phyloP scores from a whole-genome alignment of 2,888 invertebrate species.

The Elmis aenea region DNA sequence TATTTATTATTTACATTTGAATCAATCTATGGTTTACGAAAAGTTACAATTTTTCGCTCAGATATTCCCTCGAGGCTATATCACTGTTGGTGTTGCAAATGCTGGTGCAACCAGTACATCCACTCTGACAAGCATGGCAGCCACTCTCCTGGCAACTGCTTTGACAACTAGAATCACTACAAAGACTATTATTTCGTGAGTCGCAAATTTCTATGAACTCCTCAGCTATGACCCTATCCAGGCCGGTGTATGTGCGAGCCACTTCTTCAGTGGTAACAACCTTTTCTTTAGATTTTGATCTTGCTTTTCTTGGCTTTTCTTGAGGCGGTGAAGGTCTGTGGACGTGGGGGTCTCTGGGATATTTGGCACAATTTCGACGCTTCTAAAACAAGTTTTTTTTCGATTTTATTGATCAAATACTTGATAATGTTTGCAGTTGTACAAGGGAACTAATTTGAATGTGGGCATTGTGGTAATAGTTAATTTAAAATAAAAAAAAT shows the following conservation, averaged over 20 bases:
- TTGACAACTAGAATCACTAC: slow-evolving; percentile 33
- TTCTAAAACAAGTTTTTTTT: too few relatives aligned
- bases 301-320: too few relatives aligned
- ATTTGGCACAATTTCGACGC: too few relatives aligned
- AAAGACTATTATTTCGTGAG: slow-evolving; percentile 47
- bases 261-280: slow-evolving; percentile 51
- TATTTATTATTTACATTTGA: too few relatives aligned
- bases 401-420: too few relatives aligned
- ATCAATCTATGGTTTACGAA: too few relatives aligned
- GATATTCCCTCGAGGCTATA: neutral
- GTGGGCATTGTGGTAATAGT: too few relatives aligned
- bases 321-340: neutral
- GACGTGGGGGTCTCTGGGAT: too few relatives aligned
- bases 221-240: slow-evolving; percentile 59
- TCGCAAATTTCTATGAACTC: slow-evolving; percentile 61
- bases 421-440: too few relatives aligned
- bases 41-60: too few relatives aligned
- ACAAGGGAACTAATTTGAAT: too few relatives aligned
- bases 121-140: slow-evolving; percentile 10
- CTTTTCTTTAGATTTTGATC: slow-evolving; percentile 30
- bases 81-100: slow-evolving; percentile 1
- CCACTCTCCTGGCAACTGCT: slow-evolving; percentile 25
- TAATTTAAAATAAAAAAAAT: too few relatives aligned
- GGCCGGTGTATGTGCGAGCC: slow-evolving; percentile 56
- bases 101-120: slow-evolving; percentile 3